These are phyloP conservation scores for Forficula auricularia DNA, from an alignment of 1,140 invertebrate species.

Conservation along the genomic window DNA sequence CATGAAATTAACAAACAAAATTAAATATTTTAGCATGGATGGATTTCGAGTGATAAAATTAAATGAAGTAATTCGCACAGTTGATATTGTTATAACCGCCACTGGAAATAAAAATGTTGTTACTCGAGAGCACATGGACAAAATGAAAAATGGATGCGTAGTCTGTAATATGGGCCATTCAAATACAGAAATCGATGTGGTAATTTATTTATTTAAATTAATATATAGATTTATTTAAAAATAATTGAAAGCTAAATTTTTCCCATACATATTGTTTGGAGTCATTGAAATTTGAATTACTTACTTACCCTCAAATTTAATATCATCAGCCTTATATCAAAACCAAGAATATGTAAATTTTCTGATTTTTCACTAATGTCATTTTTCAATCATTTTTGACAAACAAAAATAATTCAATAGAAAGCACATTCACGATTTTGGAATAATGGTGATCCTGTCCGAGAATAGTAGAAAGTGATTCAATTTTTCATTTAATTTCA, in stretches of 20 bases:
- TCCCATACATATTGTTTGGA: neutral
- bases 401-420: no score
- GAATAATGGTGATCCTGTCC: no score
- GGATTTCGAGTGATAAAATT: conserved; percentile 89
- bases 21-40: conserved; percentile 63
- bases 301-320: no score
- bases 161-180: conserved; percentile 97
- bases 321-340: no score
- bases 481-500: neutral
- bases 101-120: conserved; percentile 96
- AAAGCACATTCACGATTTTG: no score
- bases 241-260: no score
- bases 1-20: neutral
- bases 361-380: no score
- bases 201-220: conserved; percentile 29
- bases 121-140: conserved; percentile 85
- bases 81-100: conserved; percentile 89
- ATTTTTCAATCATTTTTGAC: no score
- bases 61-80: conserved; percentile 81
- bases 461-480: no score
- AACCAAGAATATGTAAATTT: no score
- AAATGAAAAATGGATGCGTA: conserved; percentile 92
- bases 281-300: no score
- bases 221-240: neutral
- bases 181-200: conserved; percentile 94